Conservation (phyloP, 2,113 vertebrate species). For the Morphnarchus princeps region DNA sequence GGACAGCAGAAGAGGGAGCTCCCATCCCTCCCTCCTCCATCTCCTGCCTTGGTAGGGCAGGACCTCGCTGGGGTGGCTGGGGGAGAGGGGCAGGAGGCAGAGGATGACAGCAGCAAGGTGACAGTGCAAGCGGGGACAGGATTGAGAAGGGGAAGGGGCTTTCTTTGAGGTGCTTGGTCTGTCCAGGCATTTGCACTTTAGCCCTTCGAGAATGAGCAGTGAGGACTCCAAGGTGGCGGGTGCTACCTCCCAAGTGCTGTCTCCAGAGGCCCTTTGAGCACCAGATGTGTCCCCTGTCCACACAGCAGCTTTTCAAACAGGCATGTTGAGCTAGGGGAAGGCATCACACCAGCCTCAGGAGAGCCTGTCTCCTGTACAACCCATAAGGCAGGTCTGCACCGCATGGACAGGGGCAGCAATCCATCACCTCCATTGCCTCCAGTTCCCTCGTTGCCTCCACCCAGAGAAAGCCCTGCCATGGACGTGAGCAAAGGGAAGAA, state of each 20-base stretch:
- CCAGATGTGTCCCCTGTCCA: not conserved
- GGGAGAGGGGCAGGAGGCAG: not conserved
- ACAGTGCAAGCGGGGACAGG: not conserved
- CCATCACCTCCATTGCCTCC: not conserved
- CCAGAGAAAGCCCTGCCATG: not conserved
- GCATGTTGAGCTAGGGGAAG: not conserved
- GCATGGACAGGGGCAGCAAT: not conserved
- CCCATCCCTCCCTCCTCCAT: not conserved
- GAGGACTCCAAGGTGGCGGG: not conserved
- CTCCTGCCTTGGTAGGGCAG: not conserved
- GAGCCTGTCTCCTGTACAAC: not conserved
- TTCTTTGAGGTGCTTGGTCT: not conserved
- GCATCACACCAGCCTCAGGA: not conserved
- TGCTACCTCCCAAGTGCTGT: not conserved
- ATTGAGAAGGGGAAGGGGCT: not conserved
- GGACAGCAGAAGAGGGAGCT: not conserved
- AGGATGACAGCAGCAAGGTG: not conserved
- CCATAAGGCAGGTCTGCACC: not conserved
- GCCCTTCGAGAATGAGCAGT: rapidly evolving
- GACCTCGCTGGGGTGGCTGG: not conserved
- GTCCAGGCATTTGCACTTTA: not conserved
- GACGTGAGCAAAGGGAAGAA: not conserved
- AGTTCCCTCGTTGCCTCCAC: not conserved
- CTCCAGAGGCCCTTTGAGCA: not conserved
- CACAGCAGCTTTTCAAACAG: not conserved